Conservation (phyloP, 2,888 invertebrate genomes). For the Herminia tarsipennalis region DNA sequence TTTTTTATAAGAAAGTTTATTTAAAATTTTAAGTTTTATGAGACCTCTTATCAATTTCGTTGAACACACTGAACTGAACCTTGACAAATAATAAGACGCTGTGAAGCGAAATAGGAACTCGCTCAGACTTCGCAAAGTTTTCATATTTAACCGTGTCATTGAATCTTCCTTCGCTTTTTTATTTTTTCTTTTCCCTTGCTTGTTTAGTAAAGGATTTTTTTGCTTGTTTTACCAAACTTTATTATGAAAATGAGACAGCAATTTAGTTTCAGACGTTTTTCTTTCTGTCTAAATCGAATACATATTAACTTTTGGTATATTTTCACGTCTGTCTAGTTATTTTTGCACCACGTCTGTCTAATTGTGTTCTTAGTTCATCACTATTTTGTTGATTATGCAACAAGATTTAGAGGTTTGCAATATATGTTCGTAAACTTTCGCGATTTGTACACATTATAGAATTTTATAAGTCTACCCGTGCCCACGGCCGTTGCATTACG, state of each 20-base stretch:
- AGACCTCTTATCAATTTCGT: too few species aligned
- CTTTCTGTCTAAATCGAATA: slow-evolving; percentile 1
- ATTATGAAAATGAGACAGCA: not conserved
- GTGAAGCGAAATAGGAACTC: slow-evolving; percentile 14
- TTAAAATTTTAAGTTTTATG: too few species aligned
- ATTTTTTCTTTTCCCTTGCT: slow-evolving; percentile 10
- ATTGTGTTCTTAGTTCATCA: too few species aligned
- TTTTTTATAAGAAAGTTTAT: too few species aligned
- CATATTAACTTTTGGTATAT: not conserved
- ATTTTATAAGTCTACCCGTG: too few species aligned
- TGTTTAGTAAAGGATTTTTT: slow-evolving; percentile 17
- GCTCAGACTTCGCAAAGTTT: slow-evolving; percentile 27
- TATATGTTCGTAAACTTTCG: too few species aligned
- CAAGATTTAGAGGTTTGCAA: too few species aligned
- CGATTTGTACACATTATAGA: too few species aligned
- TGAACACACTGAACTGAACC: not conserved
- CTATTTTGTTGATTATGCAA: too few species aligned
- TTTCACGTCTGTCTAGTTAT: not conserved
- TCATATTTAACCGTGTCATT: slow-evolving; percentile 37
- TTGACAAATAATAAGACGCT: slow-evolving; percentile 1
- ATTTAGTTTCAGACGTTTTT: slow-evolving; percentile 13
- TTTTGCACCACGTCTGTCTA: not conserved
- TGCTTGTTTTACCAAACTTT: slow-evolving; percentile 20
- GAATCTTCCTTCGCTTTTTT: slow-evolving; percentile 14
- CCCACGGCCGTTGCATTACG: too few species aligned